A percentile compares a stretch with the other conserved stretches of the same genome.
phyloP scores from a whole-genome alignment of 2,797 vertebrate genomes.

The Potorous gilbertii region DNA sequence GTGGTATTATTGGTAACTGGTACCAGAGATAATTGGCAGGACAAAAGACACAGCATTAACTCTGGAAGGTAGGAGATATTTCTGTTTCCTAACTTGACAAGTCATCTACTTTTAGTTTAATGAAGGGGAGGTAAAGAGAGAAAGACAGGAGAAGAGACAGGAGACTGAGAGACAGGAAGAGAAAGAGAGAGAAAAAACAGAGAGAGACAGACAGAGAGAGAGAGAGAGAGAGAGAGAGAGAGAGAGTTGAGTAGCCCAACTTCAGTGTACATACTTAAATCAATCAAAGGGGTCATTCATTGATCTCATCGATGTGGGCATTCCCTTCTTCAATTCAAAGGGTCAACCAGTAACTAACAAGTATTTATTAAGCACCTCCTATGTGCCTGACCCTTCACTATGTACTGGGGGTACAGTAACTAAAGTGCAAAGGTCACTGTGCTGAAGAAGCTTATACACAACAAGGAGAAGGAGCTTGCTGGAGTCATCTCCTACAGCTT shows the following conservation, averaged over 20 bases:
- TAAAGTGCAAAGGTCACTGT: no score
- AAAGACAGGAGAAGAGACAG: background rate
- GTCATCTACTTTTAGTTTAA: conserved; percentile 39
- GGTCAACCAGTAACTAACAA: no score
- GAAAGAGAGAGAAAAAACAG: background rate
- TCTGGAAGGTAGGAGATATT: conserved; percentile 10
- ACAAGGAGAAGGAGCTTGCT: no score
- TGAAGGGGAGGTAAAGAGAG: conserved; percentile 10
- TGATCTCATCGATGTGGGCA: background rate
- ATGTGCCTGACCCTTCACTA: no score
- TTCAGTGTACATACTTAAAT: background rate
- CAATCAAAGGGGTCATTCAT: background rate
- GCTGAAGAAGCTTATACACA: no score
- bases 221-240: background rate
- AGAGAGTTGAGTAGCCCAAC: background rate
- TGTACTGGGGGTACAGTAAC: no score
- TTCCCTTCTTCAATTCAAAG: no score
- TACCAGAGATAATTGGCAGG: conserved; percentile 7
- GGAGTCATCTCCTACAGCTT: no score
- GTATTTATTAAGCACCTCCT: no score
- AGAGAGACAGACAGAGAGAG: no score
- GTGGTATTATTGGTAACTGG: no score
- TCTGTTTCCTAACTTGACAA: conserved; percentile 15
- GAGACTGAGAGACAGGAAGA: background rate
- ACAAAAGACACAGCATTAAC: conserved; percentile 43